Evolutionary conservation across 2,888 invertebrate species (phyloP).

Genomic region (Eristalis arbustorum): DNA sequence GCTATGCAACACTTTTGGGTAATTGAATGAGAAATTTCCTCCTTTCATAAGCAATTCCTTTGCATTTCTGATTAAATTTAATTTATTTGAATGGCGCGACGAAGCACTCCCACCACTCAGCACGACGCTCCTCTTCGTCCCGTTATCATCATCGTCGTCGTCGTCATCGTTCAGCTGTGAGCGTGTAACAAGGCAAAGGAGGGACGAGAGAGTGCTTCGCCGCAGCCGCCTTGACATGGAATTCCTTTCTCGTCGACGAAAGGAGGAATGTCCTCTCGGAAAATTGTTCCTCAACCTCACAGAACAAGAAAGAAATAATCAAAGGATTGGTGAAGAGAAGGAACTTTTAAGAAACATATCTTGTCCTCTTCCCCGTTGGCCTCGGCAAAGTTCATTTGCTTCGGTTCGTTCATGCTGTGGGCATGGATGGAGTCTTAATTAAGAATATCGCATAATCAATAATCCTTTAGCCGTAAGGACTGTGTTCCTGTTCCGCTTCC

Average conservation of each 20-base stretch:
- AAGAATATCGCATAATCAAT: conserved; percentile 65
- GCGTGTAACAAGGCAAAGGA: conserved; percentile 16
- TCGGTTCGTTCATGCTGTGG: conserved; percentile 4
- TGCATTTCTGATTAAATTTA: conserved; percentile 66
- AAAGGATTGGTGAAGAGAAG: conserved; percentile 16
- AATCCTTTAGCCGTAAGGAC: conserved; percentile 38
- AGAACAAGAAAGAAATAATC: background rate
- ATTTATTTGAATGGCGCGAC: conserved; percentile 64
- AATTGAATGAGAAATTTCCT: conserved; percentile 66
- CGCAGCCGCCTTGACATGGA: conserved; percentile 20
- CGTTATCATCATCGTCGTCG: background rate
- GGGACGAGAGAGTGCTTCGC: background rate
- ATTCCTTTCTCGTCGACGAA: background rate
- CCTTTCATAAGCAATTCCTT: conserved; percentile 60
- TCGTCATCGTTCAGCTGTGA: conserved; percentile 23
- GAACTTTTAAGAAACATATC: conserved; percentile 48
- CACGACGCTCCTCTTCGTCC: background rate
- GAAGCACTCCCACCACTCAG: conserved; percentile 25
- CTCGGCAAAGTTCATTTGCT: conserved; percentile 34
- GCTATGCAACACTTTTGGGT: conserved; percentile 62
- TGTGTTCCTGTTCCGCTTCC: background rate
- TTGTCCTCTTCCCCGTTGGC: conserved; percentile 6
- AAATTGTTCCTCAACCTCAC: conserved; percentile 19
- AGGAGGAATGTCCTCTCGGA: conserved; percentile 45
- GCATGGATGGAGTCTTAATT: conserved; percentile 45